Conservation (phyloP, 2,113 vertebrate genomes). For the Aspiorhynchus laticeps region DNA sequence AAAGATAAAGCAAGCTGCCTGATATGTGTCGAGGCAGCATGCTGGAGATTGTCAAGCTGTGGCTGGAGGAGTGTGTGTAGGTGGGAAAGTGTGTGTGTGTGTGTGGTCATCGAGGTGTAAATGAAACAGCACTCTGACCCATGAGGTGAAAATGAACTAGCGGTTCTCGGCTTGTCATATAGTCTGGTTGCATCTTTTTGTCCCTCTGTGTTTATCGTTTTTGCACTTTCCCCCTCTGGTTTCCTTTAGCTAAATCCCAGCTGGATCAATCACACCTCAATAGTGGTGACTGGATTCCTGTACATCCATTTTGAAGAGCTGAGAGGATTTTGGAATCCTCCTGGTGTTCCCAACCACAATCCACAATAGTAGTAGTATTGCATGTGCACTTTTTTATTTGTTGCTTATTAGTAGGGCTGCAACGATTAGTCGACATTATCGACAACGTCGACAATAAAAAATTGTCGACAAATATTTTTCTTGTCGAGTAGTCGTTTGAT, state of each 20-base stretch:
- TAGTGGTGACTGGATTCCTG: not conserved
- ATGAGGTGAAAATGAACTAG: conserved; percentile 57
- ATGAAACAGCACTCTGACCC: conserved; percentile 57
- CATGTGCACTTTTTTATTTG: not conserved
- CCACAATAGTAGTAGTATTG: not conserved
- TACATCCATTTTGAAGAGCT: not conserved
- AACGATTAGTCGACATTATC: no score
- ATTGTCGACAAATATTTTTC: no score
- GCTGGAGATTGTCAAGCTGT: conserved; percentile 23
- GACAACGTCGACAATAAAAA: no score
- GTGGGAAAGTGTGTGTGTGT: conserved; percentile 32
- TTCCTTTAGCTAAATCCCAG: not conserved
- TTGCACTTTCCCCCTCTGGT: not conserved
- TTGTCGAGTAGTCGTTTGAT: no score
- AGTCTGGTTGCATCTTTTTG: not conserved
- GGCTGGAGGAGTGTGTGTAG: conserved; percentile 20
- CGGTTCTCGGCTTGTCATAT: not conserved
- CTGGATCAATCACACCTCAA: not conserved
- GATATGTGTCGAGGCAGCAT: conserved; percentile 9
- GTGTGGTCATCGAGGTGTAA: conserved; percentile 54
- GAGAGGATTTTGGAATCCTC: no score
- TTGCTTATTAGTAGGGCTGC: no score
- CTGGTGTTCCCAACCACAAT: not conserved
- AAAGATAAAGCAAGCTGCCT: not conserved
- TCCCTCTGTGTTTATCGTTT: not conserved